A percentile compares a stretch with the other conserved stretches of the same genome.
Conservation (phyloP, 2,113 vertebrate species). For the Strigops habroptila region DNA sequence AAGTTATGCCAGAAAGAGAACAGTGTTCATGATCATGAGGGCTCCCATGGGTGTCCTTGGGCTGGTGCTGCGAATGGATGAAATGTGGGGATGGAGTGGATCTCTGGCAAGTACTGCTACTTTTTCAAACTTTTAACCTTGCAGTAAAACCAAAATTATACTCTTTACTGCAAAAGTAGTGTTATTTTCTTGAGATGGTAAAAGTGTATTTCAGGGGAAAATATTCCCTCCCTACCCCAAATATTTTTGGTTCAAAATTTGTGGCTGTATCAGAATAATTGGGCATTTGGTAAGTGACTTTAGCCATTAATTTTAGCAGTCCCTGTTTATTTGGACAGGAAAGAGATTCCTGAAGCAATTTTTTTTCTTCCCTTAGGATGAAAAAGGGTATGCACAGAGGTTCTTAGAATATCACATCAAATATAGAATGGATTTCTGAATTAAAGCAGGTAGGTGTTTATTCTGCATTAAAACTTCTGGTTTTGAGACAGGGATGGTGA, state of each 20-base stretch:
- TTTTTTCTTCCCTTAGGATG: background rate
- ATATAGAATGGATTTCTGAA: background rate
- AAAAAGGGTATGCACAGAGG: background rate
- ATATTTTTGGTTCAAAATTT: background rate
- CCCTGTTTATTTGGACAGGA: background rate
- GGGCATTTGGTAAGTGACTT: background rate
- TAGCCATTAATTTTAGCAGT: background rate
- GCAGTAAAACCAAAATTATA: background rate
- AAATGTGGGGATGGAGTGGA: background rate
- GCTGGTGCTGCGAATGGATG: background rate
- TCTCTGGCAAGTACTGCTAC: background rate
- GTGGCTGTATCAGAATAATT: background rate
- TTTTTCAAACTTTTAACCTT: background rate
- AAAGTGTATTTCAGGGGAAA: background rate
- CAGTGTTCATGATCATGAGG: accelerated
- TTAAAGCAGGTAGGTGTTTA: background rate
- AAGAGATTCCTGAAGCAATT: background rate
- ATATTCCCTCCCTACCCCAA: background rate
- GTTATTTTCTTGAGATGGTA: background rate
- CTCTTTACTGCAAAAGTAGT: background rate
- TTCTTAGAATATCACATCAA: background rate
- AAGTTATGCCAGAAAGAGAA: background rate
- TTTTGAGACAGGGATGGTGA: conserved; percentile 9
- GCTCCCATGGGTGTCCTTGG: accelerated
- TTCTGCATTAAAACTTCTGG: background rate